These are phyloP conservation scores for Pao palembangensis DNA, from an alignment of 2,113 vertebrate species.

Conservation along the genomic window DNA sequence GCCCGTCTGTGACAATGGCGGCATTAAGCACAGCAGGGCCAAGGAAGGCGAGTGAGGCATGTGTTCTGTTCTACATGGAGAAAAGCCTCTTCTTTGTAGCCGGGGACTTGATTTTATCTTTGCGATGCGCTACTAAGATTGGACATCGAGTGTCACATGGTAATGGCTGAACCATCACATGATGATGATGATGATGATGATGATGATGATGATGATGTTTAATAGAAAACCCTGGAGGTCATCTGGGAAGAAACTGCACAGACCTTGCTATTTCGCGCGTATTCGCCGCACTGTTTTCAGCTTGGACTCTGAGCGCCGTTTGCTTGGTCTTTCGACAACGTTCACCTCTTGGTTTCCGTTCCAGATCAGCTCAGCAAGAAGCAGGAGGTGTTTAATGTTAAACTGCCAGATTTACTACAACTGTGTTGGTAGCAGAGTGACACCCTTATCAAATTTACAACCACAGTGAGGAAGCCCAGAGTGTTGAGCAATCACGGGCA, in stretches of 20 bases:
- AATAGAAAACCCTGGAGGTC: constrained; percentile 12
- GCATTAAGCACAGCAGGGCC: constrained; percentile 27
- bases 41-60: constrained; percentile 24
- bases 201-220: constrained; percentile 35
- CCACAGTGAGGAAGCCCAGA: constrained; percentile 32
- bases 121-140: constrained; percentile 3
- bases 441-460: constrained; percentile 58
- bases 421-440: constrained; percentile 40
- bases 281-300: not conserved
- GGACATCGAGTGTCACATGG: constrained; percentile 43
- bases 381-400: constrained; percentile 32
- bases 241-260: not conserved
- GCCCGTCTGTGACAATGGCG: constrained; percentile 19
- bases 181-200: constrained; percentile 34
- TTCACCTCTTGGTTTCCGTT: constrained; percentile 15
- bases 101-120: constrained; percentile 33
- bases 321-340: not conserved
- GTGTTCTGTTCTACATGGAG: constrained; percentile 22
- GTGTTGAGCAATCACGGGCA: constrained; percentile 41
- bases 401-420: constrained; percentile 66
- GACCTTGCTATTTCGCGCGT: not conserved
- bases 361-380: constrained; percentile 1
- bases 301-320: not conserved
- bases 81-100: constrained; percentile 7
- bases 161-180: constrained; percentile 47